phyloP scores from a whole-genome alignment of 2,797 vertebrate species.

The Danio jaintianensis region DNA sequence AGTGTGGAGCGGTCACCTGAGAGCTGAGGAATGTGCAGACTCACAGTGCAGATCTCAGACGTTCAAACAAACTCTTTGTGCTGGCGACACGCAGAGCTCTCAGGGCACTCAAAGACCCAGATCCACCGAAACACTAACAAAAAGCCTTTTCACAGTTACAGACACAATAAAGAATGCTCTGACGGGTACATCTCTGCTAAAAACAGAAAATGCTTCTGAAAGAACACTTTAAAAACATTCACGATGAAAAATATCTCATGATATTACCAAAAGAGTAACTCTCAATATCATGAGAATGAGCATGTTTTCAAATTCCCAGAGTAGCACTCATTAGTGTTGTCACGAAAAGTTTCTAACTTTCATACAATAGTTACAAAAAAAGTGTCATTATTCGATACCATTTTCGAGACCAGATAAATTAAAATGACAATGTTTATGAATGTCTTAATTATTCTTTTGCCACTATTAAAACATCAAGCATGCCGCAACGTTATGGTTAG shows the following conservation, averaged over 20 bases:
- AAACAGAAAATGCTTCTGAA: not conserved
- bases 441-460: too few species aligned
- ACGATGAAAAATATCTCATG: conserved; percentile 2
- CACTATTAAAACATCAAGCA: too few species aligned
- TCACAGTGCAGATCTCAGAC: conserved; percentile 41
- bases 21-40: conserved; percentile 45
- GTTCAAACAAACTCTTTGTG: conserved; percentile 18
- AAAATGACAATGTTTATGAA: too few species aligned
- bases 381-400: too few species aligned
- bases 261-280: not conserved
- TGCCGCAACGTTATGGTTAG: too few species aligned
- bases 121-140: conserved; percentile 16
- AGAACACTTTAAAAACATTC: not conserved
- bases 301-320: not conserved
- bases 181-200: not conserved
- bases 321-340: too few species aligned
- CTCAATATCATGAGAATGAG: not conserved
- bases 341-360: too few species aligned
- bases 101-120: conserved; percentile 1
- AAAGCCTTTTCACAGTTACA: conserved; percentile 18
- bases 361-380: too few species aligned
- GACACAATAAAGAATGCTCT: not conserved
- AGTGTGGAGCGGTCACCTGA: conserved; percentile 9
- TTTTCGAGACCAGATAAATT: too few species aligned
- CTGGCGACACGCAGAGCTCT: not conserved